phyloP scores from a whole-genome alignment of 2,797 vertebrate genomes.

The Aldrovandia affinis region DNA sequence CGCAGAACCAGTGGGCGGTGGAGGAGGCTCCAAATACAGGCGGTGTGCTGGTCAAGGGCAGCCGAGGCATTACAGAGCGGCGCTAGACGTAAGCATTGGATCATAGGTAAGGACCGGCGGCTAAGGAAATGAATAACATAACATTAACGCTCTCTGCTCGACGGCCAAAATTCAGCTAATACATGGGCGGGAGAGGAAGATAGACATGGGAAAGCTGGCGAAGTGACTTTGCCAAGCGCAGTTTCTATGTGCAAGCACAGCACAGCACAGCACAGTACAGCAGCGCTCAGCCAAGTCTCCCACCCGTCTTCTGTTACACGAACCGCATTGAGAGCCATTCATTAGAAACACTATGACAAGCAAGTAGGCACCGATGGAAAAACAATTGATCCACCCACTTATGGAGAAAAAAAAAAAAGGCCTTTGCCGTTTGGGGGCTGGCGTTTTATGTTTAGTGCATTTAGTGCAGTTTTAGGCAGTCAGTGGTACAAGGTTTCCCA shows the following conservation, averaged over 20 bases:
- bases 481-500: not conserved
- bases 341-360: not conserved
- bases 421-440: not conserved
- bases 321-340: not conserved
- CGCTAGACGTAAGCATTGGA: not conserved
- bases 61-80: not conserved
- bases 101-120: not conserved
- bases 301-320: conserved; percentile 7
- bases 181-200: not conserved
- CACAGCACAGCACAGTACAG: too few species aligned
- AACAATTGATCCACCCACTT: not conserved
- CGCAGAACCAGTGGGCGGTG: too few species aligned
- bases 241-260: not conserved
- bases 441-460: not conserved
- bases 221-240: not conserved
- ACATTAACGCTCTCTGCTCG: not conserved
- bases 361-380: not conserved
- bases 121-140: not conserved
- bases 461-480: not conserved
- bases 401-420: not conserved
- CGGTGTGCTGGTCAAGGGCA: too few species aligned
- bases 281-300: not conserved
- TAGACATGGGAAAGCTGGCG: not conserved
- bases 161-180: not conserved
- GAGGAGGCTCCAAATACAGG: too few species aligned